phyloP scores from a whole-genome alignment of 2,113 vertebrate species.

The Gobio gobio region DNA sequence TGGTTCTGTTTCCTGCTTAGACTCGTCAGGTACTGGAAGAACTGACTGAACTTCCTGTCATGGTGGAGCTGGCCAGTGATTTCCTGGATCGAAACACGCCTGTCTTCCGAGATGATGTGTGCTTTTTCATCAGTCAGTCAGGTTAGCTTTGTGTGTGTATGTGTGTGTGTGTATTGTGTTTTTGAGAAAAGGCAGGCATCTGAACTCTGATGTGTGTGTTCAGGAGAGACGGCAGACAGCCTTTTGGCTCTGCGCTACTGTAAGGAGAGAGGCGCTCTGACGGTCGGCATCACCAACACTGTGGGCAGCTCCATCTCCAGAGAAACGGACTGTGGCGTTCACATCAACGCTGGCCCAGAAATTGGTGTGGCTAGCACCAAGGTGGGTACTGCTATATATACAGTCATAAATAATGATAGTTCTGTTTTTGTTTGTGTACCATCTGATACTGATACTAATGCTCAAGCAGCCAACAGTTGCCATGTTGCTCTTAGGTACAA shows the following conservation, averaged over 20 bases:
- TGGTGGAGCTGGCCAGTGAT: conserved; percentile 98
- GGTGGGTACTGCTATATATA: conserved; percentile 70
- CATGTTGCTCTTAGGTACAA: no score
- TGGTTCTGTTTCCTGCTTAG: conserved; percentile 66
- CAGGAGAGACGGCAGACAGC: conserved; percentile 97
- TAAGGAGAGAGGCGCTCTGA: conserved; percentile 93
- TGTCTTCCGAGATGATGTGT: conserved; percentile 96
- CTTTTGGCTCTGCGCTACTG: conserved; percentile 93
- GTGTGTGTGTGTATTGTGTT: not conserved
- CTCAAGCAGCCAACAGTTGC: not conserved
- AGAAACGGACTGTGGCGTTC: conserved; percentile 95
- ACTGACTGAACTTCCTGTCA: conserved; percentile 94
- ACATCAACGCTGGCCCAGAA: conserved; percentile 97
- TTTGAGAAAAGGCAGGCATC: not conserved
- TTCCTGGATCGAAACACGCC: conserved; percentile 98
- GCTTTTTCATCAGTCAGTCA: conserved; percentile 99
- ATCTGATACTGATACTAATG: not conserved
- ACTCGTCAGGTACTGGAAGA: conserved; percentile 98
- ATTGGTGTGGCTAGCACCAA: conserved; percentile 98
- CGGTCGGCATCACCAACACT: conserved; percentile 96
- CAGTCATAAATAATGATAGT: not conserved
- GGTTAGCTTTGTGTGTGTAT: conserved; percentile 69
- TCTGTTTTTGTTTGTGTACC: not conserved
- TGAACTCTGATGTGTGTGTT: not conserved
- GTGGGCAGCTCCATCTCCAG: conserved; percentile 97